These are phyloP conservation scores for Apodemia zela DNA, from an alignment of 2,888 invertebrate species.

Conservation along the genomic window DNA sequence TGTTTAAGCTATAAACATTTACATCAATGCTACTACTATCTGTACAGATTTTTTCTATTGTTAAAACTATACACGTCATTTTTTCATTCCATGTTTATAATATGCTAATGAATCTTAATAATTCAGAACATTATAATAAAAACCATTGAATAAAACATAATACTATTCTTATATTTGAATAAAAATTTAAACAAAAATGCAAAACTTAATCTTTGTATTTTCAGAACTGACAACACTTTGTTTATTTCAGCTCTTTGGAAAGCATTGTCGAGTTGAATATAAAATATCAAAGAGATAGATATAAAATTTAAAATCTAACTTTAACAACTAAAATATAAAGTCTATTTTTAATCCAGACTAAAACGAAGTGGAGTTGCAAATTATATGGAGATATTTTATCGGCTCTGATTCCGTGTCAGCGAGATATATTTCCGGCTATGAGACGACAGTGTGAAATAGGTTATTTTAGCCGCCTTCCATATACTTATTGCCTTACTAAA, in stretches of 20 bases:
- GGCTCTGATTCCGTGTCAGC: slow-evolving; percentile 6
- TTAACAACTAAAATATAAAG: neutral
- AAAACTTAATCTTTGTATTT: slow-evolving; percentile 13
- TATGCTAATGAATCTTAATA: neutral
- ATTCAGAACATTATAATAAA: neutral
- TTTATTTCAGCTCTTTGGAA: slow-evolving; percentile 15
- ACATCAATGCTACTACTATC: too few species aligned
- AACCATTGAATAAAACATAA: neutral
- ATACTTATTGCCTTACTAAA: neutral
- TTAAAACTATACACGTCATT: too few species aligned
- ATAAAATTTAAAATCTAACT: neutral
- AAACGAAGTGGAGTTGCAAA: slow-evolving; percentile 1
- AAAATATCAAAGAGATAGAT: slow-evolving; percentile 12
- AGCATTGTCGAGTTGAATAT: slow-evolving; percentile 6
- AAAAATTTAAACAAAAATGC: slow-evolving; percentile 13
- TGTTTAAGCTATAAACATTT: too few species aligned
- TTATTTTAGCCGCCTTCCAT: neutral
- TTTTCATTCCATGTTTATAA: neutral
- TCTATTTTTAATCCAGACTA: slow-evolving; percentile 3
- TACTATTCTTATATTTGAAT: neutral
- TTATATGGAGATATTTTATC: slow-evolving; percentile 12
- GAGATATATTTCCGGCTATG: slow-evolving; percentile 9
- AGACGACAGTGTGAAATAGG: neutral
- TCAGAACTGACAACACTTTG: slow-evolving; percentile 16
- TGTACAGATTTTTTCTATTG: too few species aligned